Base-by-base conservation (phyloP, 2,888 invertebrate species). In the Eupithecia dodoneata region DNA sequence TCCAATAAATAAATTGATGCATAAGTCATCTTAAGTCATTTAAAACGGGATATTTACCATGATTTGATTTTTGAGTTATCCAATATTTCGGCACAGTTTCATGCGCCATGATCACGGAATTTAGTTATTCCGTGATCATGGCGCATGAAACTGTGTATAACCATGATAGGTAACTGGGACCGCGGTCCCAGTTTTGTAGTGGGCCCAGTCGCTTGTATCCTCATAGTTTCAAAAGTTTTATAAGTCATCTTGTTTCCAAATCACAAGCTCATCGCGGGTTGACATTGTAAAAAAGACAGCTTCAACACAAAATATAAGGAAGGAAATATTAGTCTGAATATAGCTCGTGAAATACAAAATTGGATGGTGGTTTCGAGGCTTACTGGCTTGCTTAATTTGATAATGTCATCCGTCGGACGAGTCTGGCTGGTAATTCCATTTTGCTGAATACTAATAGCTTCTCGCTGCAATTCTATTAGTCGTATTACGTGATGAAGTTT, bases 401-500 rank as follows among this genome's bases (percentile, higher is more conserved):
- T 82, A 81, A 83, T 81, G 73, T 77, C 79, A 76, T 80, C 74
- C 72, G 79, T 77, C 80, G 74, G 81, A 74, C 81, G 74, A 79
- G 81, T 80, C 81, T 80, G 79, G 80, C 79, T 82, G 78, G 79
- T 76, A 80, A 79, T 79, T 82, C 79, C 80, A 79, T 81, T 81
- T 84, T 80, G 83, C 79, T 78, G 83, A 80, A 83, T 81, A 78
- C 77, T 82, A 81, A 82, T 80, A 74, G 67, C 73, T 76, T 80
- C 71, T 69, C 74, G 30, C 79, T 76, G 77, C 79, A 75, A 76
- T 77, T 78, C 73, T 76, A 79, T 72, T 79, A 81, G 71, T 74
- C 59, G 71, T 73, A 76, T 76, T 77, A 73, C 75, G 73, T 74
- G 74, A 79, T 81, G 72, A 76, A 52, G n/a, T 74, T 76, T 76